Conservation (phyloP, 2,113 vertebrate species). For the Otocyon megalotis region DNA sequence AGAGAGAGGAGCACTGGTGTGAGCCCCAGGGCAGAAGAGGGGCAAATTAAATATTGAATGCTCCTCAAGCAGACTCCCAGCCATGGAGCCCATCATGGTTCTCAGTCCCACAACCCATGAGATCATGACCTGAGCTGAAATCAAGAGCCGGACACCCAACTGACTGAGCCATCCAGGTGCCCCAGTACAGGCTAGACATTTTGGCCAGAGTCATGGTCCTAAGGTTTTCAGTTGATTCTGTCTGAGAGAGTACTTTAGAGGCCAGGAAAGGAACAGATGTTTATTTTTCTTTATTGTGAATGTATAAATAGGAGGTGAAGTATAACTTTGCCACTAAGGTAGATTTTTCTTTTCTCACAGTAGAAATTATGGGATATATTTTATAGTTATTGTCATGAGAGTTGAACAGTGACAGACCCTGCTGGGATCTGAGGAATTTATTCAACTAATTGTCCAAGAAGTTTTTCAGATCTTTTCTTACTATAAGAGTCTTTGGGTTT, state of each 20-base stretch:
- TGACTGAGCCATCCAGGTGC: neutral
- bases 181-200: neutral
- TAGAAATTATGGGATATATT: neutral
- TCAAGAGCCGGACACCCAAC: neutral
- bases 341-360: neutral
- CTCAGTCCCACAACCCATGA: neutral
- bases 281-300: neutral
- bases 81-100: neutral
- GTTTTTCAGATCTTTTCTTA: neutral
- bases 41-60: too few species aligned
- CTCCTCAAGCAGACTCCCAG: neutral
- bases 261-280: neutral
- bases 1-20: neutral
- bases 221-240: neutral
- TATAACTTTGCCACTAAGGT: neutral
- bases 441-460: neutral
- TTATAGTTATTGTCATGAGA: neutral
- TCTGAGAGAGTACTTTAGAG: conserved; percentile 7
- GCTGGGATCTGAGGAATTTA: neutral
- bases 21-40: neutral
- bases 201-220: neutral
- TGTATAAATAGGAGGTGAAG: neutral
- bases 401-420: neutral
- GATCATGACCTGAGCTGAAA: neutral
- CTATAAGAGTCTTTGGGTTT: neutral